Conservation (phyloP, 2,113 vertebrate species). For the Syrrhaptes paradoxus region DNA sequence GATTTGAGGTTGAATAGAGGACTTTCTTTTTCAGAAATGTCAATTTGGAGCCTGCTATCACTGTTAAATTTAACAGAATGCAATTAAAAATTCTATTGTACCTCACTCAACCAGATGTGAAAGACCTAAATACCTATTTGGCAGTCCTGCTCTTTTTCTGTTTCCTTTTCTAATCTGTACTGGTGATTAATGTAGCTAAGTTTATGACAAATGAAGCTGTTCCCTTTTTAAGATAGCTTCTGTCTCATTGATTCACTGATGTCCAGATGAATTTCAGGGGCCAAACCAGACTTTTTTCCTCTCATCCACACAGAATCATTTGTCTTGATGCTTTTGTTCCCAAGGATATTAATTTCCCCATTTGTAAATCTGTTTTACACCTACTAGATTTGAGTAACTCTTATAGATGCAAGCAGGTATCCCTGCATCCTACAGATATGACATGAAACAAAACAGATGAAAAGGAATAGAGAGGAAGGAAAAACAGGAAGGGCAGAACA, state of each 20-base stretch:
- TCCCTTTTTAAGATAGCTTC: background rate
- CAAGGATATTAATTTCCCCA: background rate
- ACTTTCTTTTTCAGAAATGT: background rate
- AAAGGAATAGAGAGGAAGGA: background rate
- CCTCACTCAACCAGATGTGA: background rate
- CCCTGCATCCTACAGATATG: background rate
- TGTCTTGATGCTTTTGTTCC: background rate
- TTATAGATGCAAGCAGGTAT: background rate
- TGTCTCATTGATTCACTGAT: background rate
- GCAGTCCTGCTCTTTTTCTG: background rate
- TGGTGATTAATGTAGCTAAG: slow-evolving; percentile 5
- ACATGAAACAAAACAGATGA: background rate
- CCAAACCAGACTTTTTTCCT: background rate
- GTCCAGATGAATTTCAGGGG: slow-evolving; percentile 18
- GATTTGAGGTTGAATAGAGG: background rate
- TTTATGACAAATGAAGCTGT: slow-evolving; percentile 38
- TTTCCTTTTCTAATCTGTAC: background rate
- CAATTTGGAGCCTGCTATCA: background rate
- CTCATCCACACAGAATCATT: background rate
- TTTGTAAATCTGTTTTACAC: background rate
- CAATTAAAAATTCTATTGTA: slow-evolving; percentile 26
- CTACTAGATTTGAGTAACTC: background rate
- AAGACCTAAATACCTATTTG: slow-evolving; percentile 1
- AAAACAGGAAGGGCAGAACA: background rate
- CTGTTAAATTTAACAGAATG: slow-evolving; percentile 31